Percentiles rank a stretch among this genome's conserved stretches.
phyloP scores from a whole-genome alignment of 2,797 vertebrate genomes.

The Mormyrus proboscirostris region DNA sequence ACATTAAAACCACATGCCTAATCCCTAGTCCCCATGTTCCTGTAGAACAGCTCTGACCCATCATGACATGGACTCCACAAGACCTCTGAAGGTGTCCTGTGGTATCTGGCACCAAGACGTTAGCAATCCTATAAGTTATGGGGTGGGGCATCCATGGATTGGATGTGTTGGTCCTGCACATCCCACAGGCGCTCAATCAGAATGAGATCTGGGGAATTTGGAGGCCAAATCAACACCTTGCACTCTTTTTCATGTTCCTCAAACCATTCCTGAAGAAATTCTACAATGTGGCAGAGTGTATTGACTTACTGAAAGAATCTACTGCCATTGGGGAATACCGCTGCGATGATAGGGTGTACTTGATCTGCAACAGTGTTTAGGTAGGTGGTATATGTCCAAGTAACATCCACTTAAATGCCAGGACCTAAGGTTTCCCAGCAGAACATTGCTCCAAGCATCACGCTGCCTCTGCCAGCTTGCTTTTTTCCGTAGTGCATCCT shows the following conservation, averaged over 20 bases:
- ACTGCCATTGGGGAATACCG: not conserved
- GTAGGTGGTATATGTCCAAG: not conserved
- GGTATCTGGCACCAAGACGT: not conserved
- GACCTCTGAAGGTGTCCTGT: not conserved
- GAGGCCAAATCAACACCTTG: not conserved
- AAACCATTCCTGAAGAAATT: not conserved
- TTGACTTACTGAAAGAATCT: not conserved
- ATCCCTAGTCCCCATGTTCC: not conserved
- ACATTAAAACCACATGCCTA: not conserved
- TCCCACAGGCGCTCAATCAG: not conserved
- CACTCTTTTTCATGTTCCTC: not conserved
- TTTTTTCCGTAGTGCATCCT: not conserved
- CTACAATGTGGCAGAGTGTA: not conserved
- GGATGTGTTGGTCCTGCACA: not conserved
- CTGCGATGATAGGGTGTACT: not conserved
- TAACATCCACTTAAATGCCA: not conserved
- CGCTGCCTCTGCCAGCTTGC: not conserved
- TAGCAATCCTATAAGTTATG: not conserved
- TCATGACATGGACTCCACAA: not conserved
- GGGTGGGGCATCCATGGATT: not conserved
- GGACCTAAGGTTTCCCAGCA: not conserved
- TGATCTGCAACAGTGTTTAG: not conserved
- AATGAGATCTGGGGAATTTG: not conserved
- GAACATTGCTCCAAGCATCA: not conserved
- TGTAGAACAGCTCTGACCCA: not conserved